Evolutionary conservation across 2,113 vertebrate species (phyloP).

Genomic region (Felis chaus): DNA sequence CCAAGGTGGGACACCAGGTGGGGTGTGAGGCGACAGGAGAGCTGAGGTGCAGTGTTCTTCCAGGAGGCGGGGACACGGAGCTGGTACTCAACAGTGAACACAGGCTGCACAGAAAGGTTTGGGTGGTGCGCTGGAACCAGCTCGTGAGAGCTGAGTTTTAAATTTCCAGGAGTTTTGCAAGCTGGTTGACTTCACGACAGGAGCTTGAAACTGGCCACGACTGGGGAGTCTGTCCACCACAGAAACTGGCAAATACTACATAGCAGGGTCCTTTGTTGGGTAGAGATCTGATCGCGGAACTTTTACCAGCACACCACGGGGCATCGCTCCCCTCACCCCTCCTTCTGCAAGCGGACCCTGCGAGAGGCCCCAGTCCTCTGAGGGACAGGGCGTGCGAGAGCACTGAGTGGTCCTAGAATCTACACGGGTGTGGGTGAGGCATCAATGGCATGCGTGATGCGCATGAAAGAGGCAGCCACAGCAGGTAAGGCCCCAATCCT

Average conservation of each 20-base stretch:
- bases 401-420: neutral
- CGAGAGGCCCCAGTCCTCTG: neutral
- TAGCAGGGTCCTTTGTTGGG: neutral
- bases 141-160: neutral
- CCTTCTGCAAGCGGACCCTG: no score
- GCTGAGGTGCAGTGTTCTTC: neutral
- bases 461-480: neutral
- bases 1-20: neutral
- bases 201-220: neutral
- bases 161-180: neutral
- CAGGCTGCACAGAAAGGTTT: neutral
- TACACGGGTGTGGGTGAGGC: neutral
- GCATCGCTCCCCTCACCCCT: neutral
- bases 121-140: neutral
- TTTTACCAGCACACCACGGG: neutral
- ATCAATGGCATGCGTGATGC: neutral
- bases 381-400: rapidly evolving
- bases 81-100: neutral
- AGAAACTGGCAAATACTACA: neutral
- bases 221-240: neutral
- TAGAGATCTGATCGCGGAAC: neutral
- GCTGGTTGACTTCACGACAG: neutral
- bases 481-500: neutral
- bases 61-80: neutral
- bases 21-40: neutral